Evolutionary conservation across 2,888 invertebrate genomes (phyloP), one percentile per base, ranked within the genome.

Genomic region (Lasius platythorax): DNA sequence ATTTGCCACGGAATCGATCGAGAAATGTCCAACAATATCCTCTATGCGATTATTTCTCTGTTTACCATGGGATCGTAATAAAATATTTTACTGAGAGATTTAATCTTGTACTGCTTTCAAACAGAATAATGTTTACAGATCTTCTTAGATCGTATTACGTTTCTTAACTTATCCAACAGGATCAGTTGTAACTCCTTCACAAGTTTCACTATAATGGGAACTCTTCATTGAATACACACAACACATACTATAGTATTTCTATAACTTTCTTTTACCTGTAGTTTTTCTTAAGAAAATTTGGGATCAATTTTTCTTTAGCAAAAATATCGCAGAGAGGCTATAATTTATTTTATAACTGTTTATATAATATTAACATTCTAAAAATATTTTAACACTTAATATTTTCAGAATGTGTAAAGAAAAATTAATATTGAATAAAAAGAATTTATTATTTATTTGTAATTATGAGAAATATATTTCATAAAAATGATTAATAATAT

Each of bases 1-100:
- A 85, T 87, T 82, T 87, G 53, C 56, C 28, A 28, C 63, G 23
- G 56, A 58, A 82, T 70, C 37, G 81, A 87, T 74, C 28, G 46
- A 18, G 28, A 72, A 40, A 28, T 37, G 46, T 28, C 11, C 58
- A 28, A 2, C 30, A 18, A 74, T 61, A 58, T 67, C n/a, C 53
- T 37, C 12, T 3, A 4, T 28, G 8, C 1, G 4, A 37, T n/a
- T 5, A n/a, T 68, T 67, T 50, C 37, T 53, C 67, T 46, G 28
- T 53, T 67, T 50, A 50, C 33, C 33, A 11, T 11, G 0, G 23
- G 5, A 9, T 37, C 11, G 23, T 33, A 50, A 75, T 50, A 66
- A 76, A 76, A 67, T 3, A 28, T 70, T 68, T 28, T 30, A 28
- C n/a, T 15, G 15, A 70, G 3, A 70, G 12, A 8, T 28, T 56